Base-by-base conservation (phyloP, 2,113 vertebrate genomes). In the Sorex araneus region DNA sequence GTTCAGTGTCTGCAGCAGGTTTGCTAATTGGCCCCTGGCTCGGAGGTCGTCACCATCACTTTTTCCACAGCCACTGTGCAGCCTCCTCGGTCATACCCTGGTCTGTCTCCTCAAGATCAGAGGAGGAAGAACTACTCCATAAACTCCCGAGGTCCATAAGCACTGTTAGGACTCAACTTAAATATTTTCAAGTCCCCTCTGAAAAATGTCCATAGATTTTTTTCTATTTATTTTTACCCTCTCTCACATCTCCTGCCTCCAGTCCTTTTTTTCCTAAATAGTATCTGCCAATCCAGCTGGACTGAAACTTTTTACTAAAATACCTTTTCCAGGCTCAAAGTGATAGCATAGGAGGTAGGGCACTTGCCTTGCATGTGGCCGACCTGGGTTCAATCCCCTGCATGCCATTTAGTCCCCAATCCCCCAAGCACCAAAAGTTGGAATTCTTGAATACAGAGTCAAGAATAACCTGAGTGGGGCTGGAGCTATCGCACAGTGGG, bases 161-260 rank as follows among this genome's bases (percentile, higher is more conserved):
- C 34, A 32, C 0, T 23, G 19, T 60, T 16, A 23, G 66, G 11
- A 4, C 66, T 30, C 9, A 10, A 18, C 15, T 43, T 25, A 34
- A 23, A 87, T 25, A 45, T 28, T 64, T 36, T 23, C 69, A 74
- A 7, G 18, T 12, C 34, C n/a, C 74, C 87, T 45, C 40, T 45
- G 57, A 79, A 19, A 77, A 77, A 78, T 0, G 4, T 67, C 64
- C 50, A 10, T 27, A 5, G 8, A 4, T 47, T 43, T 86, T 70
- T 19, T 15, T 27, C 23, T 1, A n/a, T n/a, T n/a, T n/a, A n/a
- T 15, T 43, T 73, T 67, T 45, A n/a, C 54, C 63, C 27, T 12
- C 73, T 8, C 11, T 18, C 25, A 4, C 27, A 0, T 19, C 3
- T 54, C 0, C 10, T 34, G 54, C 6, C 57, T 12, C 4, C 0